Evolutionary conservation across 2,888 invertebrate species (phyloP), one percentile per base, ranked within the genome.

Genomic region (Parnassius glacialis): DNA sequence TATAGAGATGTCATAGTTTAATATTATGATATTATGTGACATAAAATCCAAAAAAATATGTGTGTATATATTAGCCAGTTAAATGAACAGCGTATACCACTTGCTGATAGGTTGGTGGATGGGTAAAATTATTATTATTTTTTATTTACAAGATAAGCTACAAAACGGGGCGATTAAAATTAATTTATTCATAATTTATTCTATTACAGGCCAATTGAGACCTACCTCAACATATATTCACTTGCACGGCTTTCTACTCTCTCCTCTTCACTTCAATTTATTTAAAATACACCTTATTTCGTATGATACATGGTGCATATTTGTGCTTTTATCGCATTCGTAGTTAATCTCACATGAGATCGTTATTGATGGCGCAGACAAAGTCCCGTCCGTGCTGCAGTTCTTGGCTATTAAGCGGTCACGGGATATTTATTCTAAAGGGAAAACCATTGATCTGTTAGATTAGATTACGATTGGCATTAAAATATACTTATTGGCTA

Each of bases 181-280:
- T 58, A 20, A 20, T 54, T 60, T 64, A 65, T 61, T 64, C 53
- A 62, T 65, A 65, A 67, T 65, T 65, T 64, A 68, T 69, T 65
- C 62, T 54, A 62, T 63, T 25, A 59, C 62, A 57, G 60, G 43
- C 60, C 57, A 64, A 20, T 64, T 54, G 62, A 47, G 64, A 67
- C 68, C 69, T 69, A 67, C 57, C 57, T 62, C 68, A 69, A 69
- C 57, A 61, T 57, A 58, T 61, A 55, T 62, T 50, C 53, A 57
- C 60, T 67, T 69, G 52, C 53, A 58, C 51, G 57, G 47, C 48
- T 68, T 69, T 69, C 69, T 67, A 66, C 66, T 68, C 52, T 63
- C 44, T 16, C 47, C 41, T 11, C n/a, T 16, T 12, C 20, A 42
- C 12, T 45, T 11, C 7, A 10, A 25, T 12, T 12, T 34, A 5